These are phyloP conservation scores for Polydrusus pterygomalis DNA, from an alignment of 2,888 invertebrate genomes.

Conservation along the genomic window DNA sequence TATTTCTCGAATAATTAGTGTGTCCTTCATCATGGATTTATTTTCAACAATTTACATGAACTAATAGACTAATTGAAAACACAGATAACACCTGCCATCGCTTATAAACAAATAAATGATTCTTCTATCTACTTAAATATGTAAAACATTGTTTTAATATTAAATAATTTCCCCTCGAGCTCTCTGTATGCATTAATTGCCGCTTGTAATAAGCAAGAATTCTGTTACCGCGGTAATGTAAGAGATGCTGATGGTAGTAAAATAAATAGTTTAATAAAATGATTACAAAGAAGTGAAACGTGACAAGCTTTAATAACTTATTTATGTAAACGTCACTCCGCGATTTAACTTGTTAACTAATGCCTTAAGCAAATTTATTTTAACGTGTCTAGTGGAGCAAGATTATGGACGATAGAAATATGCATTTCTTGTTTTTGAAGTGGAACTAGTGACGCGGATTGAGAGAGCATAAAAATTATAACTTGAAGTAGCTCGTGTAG, in stretches of 20 bases:
- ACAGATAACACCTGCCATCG: not conserved
- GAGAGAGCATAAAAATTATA: too few relatives aligned
- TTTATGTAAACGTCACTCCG: constrained; percentile 10
- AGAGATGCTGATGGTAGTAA: constrained; percentile 26
- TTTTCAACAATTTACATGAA: not conserved
- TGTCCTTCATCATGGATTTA: too few relatives aligned
- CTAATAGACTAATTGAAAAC: not conserved
- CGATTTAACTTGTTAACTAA: constrained; percentile 18
- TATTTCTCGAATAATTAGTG: too few relatives aligned
- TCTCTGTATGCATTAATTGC: constrained; percentile 19
- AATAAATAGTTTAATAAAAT: constrained; percentile 34
- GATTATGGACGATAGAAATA: too few relatives aligned
- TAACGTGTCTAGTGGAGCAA: not conserved
- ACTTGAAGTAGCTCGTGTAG: too few relatives aligned
- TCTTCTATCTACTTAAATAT: not conserved
- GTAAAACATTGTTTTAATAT: constrained; percentile 10
- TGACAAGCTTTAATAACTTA: constrained; percentile 29
- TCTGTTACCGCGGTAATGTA: constrained; percentile 1
- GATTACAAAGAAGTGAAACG: constrained; percentile 32
- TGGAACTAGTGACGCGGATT: too few relatives aligned
- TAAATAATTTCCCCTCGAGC: constrained; percentile 7
- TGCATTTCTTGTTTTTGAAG: too few relatives aligned
- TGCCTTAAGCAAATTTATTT: constrained; percentile 4
- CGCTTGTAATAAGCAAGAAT: constrained; percentile 6
- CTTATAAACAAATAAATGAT: constrained; percentile 3